These are phyloP conservation scores for Sebastes schlegelii DNA, from an alignment of 2,113 vertebrate species.

Conservation along the genomic window DNA sequence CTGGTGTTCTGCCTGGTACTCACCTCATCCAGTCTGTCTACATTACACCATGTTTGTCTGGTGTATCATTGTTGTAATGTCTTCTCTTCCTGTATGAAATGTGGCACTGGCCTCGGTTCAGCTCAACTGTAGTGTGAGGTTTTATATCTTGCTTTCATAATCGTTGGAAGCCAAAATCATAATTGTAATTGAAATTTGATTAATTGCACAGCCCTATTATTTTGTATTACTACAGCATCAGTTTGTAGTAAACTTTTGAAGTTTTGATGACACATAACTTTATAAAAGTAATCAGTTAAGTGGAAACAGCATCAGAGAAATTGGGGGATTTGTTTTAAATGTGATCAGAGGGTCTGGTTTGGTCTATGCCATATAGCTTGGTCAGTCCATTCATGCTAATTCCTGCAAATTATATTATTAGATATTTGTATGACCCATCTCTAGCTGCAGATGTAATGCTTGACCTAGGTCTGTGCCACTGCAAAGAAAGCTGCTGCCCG, in stretches of 20 bases:
- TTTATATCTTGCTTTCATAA: too few species aligned
- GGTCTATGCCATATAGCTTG: background rate
- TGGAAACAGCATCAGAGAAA: background rate
- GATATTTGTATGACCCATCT: background rate
- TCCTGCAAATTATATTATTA: background rate
- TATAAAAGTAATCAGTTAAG: background rate
- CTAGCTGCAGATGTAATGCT: constrained; percentile 44
- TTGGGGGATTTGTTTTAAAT: background rate
- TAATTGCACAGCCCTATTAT: too few species aligned
- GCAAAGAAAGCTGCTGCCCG: constrained; percentile 50
- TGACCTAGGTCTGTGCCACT: constrained; percentile 58
- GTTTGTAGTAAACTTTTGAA: background rate
- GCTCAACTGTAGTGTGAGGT: constrained; percentile 7
- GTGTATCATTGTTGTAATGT: constrained; percentile 24
- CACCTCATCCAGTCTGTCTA: constrained; percentile 50
- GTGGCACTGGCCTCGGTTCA: constrained; percentile 71
- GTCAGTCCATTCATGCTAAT: background rate
- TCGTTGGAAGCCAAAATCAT: too few species aligned
- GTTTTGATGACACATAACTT: background rate
- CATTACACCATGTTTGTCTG: constrained; percentile 50
- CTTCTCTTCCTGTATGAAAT: constrained; percentile 43
- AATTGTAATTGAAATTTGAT: too few species aligned
- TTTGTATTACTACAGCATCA: background rate
- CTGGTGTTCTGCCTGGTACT: constrained; percentile 53
- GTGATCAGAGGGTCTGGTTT: background rate